These are phyloP conservation scores for Nomada fabriciana DNA, from an alignment of 2,888 invertebrate species.

Conservation along the genomic window DNA sequence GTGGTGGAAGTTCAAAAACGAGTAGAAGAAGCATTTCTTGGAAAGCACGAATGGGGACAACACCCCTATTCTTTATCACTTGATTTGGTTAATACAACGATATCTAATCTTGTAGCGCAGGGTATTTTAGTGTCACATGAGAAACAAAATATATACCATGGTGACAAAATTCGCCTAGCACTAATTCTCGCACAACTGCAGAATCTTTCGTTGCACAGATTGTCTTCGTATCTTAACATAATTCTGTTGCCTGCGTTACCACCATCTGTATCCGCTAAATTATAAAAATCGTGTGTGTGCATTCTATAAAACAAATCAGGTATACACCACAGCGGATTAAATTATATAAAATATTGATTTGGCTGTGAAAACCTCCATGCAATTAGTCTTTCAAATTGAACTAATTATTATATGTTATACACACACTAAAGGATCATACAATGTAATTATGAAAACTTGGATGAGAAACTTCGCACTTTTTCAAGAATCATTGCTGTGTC, in stretches of 20 bases:
- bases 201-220: constrained; percentile 69
- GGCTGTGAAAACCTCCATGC: not conserved
- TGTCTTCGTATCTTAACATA: constrained; percentile 73
- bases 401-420: not conserved
- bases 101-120: constrained; percentile 74
- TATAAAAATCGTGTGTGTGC: constrained; percentile 31
- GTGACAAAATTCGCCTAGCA: constrained; percentile 70
- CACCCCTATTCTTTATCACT: constrained; percentile 92
- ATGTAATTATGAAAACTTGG: not conserved
- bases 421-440: not conserved
- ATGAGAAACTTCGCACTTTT: constrained; percentile 54
- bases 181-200: constrained; percentile 72
- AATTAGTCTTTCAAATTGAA: not conserved
- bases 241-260: constrained; percentile 64
- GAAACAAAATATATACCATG: constrained; percentile 67
- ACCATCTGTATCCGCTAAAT: constrained; percentile 76
- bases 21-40: constrained; percentile 85
- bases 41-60: constrained; percentile 55
- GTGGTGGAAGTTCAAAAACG: constrained; percentile 87
- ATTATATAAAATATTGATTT: not conserved
- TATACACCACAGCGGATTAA: not conserved
- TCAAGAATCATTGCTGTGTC: constrained; percentile 74
- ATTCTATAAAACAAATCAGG: not conserved
- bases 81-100: constrained; percentile 85
- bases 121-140: constrained; percentile 68